Evolutionary conservation across 2,797 vertebrate species (phyloP).

Genomic region (Megalops cyprinoides): DNA sequence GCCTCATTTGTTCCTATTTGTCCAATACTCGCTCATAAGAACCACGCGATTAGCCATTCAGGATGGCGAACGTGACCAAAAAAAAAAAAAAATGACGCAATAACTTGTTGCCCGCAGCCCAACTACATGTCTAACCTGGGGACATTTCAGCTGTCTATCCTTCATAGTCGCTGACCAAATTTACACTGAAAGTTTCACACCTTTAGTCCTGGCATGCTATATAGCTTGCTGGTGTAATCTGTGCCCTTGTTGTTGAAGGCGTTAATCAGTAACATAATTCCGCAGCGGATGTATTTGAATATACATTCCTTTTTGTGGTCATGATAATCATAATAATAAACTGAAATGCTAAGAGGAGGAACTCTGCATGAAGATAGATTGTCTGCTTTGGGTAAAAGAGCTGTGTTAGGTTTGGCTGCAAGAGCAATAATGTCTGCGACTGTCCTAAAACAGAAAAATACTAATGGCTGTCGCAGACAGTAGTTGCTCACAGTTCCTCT

Average conservation of each 20-base stretch:
- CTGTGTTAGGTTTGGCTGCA: not conserved
- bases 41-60: slow-evolving; percentile 69
- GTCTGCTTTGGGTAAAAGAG: not conserved
- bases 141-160: not conserved
- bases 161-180: not conserved
- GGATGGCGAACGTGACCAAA: slow-evolving; percentile 69
- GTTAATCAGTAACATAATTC: too few species aligned
- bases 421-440: not conserved
- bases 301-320: not conserved
- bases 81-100: not conserved
- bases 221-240: too few species aligned
- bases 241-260: too few species aligned
- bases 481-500: not conserved
- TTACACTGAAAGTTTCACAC: not conserved
- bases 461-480: not conserved
- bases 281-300: too few species aligned
- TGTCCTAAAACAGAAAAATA: not conserved
- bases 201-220: not conserved
- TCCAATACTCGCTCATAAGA: slow-evolving; percentile 82
- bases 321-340: not conserved
- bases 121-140: not conserved
- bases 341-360: not conserved
- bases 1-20: slow-evolving; percentile 85
- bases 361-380: too few species aligned
- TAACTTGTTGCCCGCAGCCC: slow-evolving; percentile 1